Evolutionary conservation across 2,113 vertebrate genomes (phyloP), one percentile per base, ranked within the genome.

Genomic region (Macaca nemestrina): DNA sequence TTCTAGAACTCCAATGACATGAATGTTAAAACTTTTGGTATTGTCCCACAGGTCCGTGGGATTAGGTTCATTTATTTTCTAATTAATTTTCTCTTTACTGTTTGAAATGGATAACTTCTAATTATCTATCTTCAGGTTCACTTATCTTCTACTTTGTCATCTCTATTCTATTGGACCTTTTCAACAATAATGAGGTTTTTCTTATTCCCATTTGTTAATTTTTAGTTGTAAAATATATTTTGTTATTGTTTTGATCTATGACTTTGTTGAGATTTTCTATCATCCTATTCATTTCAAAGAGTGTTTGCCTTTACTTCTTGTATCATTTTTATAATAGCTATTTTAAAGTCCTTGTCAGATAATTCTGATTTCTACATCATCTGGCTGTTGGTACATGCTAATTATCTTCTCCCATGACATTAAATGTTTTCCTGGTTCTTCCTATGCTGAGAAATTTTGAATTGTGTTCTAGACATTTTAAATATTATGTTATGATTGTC

Each of bases 211-310:
- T 57, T 86, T 40, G 92, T 61, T 90, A 40, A 84, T 61, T 95
- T 94, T 90, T 81, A 80, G 13, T 55, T 96, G 55, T 75, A 94
- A 91, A 68, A 76, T 38, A 64, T 64, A 27, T 67, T 96, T 88
- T 10, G 3, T 72, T 76, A 35, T 67, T 93, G 16, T 88, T 95
- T 93, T 76, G 25, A 86, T 88, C 14, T 80, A 25, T 82, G 48
- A 81, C 20, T 79, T 90, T 81, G 30, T 59, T 85, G n/a, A 93
- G 22, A 82, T 59, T 50, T 88, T 75, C 61, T 88, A 48, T 43
- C 23, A 73, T 89, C 43, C n/a, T 90, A 70, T 94, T 94, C 48
- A 88, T 76, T 84, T 96, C 23, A 78, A 78, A 93, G 38, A 88
- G 23, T 59, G 4, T 95, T 86, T 96, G 1, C 68, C 27, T 35